Evolutionary conservation across 2,888 invertebrate genomes (phyloP), one percentile per base, ranked within the genome.

Genomic region (Temnothorax rugatulus): DNA sequence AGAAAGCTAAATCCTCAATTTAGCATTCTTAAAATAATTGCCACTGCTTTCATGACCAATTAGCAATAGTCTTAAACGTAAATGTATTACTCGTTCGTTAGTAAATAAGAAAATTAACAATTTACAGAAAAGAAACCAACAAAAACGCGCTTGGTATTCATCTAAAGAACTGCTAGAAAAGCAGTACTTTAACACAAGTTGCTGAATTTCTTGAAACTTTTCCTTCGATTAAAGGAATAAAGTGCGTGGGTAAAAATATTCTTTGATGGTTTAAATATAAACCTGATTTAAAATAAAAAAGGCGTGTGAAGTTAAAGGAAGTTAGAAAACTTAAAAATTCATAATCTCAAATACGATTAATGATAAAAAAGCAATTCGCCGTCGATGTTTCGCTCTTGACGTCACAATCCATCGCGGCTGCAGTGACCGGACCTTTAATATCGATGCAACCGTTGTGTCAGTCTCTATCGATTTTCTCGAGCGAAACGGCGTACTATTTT

Each of bases 401-500:
- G 29, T 74, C 59, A 75, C 4, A 21, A 11, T 34, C 9, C n/a
- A n/a, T 59, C n/a, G 44, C 13, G 29, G 29, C 47, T 47, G 34
- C 61, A 47, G n/a, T 44, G 44, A 61, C 44, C 25, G 29, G 29
- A 47, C 15, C 44, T 61, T 76, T 50, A 50, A 63, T 63, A 76
- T 76, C 75, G 66, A 66, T 66, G 52, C 52, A n/a, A 64, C 52
- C 52, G 3, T 66, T 54, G n/a, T 44, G 38, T 52, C 59, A 41
- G 69, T 47, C 44, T 63, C 44, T 59, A 59, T 77, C 69, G 68
- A 77, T 83, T 77, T 77, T 29, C 77, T 75, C 41, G n/a, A 38
- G 61, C 74, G 63, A 73, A 75, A 52, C 38, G 47, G 29, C 21
- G 38, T 59, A 85, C 82, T 82, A 74, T 90, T 89, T 88, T 90